Base-by-base conservation (phyloP, 2,113 vertebrate genomes). In the Telmatochromis sp. region DNA sequence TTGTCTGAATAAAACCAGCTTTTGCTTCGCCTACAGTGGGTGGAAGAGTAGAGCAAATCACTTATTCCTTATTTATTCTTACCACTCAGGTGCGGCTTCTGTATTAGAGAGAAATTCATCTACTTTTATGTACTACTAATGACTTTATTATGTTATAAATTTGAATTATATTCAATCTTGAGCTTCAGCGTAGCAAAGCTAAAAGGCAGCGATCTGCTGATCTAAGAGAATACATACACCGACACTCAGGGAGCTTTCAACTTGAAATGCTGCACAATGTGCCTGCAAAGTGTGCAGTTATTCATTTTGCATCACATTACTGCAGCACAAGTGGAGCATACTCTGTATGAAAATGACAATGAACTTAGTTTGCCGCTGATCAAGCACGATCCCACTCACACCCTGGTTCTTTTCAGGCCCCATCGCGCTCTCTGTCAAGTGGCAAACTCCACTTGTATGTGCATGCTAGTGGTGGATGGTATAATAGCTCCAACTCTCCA, bases 1-100 rank as follows among this genome's bases (percentile, higher is more conserved):
- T 87, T 89, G 89, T 89, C 89, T 94, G 93, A 92, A 93, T 91
- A 91, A 94, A 93, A 93, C 57, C 84, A 88, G 78, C 84, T 91
- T 90, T 87, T 81, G 86, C 73, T 85, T 65, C 33, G 73, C 86
- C 82, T 87, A 65, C 86, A 93, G 90, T 91, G 70, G 23, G 86
- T 85, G 82, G 85, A 87, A 88, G 83, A 91, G 13, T 33, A 11
- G 60, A 78, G 7, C 70, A 70, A 14, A 81, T 33, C 53, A 86
- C 88, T 91, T 93, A 82, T 87, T 93, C 85, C 70, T 86, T 86
- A 70, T 92, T 92, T 89, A 89, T 93, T 90, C 84, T 87, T 60
- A 82, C 73, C 60, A 86, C 70, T 84, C 82, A 75, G 86, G 51
- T 87, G 63, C 82, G 19, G 28, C 47, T 82, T 55, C 81, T 58